Base-by-base conservation (phyloP, 2,888 invertebrate genomes). In the Sisyra nigra region DNA sequence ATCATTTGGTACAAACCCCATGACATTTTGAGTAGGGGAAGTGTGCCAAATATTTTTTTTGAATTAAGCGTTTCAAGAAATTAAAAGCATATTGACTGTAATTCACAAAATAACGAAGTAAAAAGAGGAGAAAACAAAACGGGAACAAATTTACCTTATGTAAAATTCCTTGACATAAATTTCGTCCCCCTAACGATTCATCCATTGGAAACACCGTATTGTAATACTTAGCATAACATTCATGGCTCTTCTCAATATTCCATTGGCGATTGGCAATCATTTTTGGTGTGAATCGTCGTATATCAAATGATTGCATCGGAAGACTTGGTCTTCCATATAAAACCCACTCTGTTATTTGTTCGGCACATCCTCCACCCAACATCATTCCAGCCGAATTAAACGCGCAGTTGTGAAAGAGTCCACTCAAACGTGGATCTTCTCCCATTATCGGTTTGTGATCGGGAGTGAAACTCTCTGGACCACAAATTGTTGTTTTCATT, bases 301-400 rank as follows among this genome's bases (percentile, higher is more conserved):
- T 76, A 59, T 92, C 91, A 58, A 84, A 89, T 14, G 73, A 69
- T 56, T 83, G 87, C 85, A 93, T 85, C 52, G 88, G 83, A 53
- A 83, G 68, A 44, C 79, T 74, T 0, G 92, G 92, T 46, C 86
- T 73, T 14, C 89, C 91, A 51, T 77, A 71, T 2, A 80, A 62
- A 43, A 92, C 75, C 92, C 91, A 93, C 44, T 77, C 72, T 0
- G 91, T 88, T 54, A 85, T 71, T 62, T 91, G 84, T 55, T 86
- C 76, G 0, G 80, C 85, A 51, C 84, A 84, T 0, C 92, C 92
- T 7, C 86, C 87, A 9, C 88, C 85, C 52, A 87, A 74, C 83
- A 88, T 88, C 80, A 93, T 86, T 0, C 92, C 92, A 1, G 86
- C 78, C 1, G 89, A 89, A 58, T 92, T 93, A 61, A 85, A 89